Base-by-base conservation (phyloP, 2,888 invertebrate genomes). In the Helicoverpa assulta region DNA sequence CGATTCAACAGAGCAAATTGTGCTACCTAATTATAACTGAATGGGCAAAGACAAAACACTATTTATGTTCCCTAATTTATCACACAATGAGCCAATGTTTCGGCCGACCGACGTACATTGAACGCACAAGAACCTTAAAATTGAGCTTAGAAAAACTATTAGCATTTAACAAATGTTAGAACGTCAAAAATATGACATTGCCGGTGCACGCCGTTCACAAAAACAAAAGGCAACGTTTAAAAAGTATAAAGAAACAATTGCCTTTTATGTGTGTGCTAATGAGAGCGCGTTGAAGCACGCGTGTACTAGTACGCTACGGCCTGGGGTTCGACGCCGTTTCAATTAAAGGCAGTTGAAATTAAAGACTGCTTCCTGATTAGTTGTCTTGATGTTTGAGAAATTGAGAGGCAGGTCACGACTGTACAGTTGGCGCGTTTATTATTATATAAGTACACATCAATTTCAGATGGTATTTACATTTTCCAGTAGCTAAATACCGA, bases 61-160 rank as follows among this genome's bases (percentile, higher is more conserved):
- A 95, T 95, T 95, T 95, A 95, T 95, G 95, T 94, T 94, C 93
- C 90, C 86, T 92, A 80, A 95, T 95, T 95, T 94, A 91, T 95
- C 93, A 93, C 87, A 95, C 95, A 95, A 95, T 91, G 93, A 86
- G 70, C 78, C 91, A 89, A 93, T 94, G 95, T 94, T 93, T 92
- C 93, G 93, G 92, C 84, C 90, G 87, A 85, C 87, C 81, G 84
- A 81, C 84, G 83, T 40, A 78, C 78, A 78, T 60, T 78, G 58
- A 72, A 78, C 78, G 73, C 78, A 91, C 92, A 85, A 89, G 88
- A 91, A 91, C 91, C 91, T 91, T 91, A 93, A 93, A 94, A 91
- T 94, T 85, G 88, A 86, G 89, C 89, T 92, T 91, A 92, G 93
- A 94, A 93, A 92, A 91, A 86, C 90, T 83, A 91, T 93, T 91